Evolutionary conservation across 2,797 vertebrate genomes (phyloP).

Genomic region (Enteromius mattozi): DNA sequence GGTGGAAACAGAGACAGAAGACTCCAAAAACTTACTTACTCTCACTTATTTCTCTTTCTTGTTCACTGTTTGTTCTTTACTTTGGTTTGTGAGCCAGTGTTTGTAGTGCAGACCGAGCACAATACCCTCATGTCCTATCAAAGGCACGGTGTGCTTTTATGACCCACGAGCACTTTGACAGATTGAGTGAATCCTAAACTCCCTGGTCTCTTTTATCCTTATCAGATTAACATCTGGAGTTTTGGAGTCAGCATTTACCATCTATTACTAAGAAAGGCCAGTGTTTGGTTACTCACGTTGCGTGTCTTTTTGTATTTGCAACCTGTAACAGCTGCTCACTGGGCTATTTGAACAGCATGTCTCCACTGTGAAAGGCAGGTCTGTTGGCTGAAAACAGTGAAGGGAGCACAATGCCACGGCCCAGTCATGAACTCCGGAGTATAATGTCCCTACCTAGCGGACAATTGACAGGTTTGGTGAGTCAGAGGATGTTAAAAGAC

Average conservation of each 20-base stretch:
- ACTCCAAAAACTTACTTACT: constrained; percentile 31
- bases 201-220: constrained; percentile 41
- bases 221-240: constrained; percentile 53
- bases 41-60: constrained; percentile 41
- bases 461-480: constrained; percentile 51
- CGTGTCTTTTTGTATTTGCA: constrained; percentile 14
- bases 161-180: constrained; percentile 21
- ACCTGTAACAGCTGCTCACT: constrained; percentile 39
- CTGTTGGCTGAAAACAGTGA: constrained; percentile 15
- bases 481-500: constrained; percentile 61
- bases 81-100: constrained; percentile 43
- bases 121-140: constrained; percentile 37
- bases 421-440: constrained; percentile 32
- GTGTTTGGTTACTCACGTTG: constrained; percentile 33
- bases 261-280: constrained; percentile 15
- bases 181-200: constrained; percentile 14
- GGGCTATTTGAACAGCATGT: constrained; percentile 41
- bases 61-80: constrained; percentile 27
- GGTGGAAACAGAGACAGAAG: constrained; percentile 23
- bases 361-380: constrained; percentile 47
- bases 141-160: constrained; percentile 42
- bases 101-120: constrained; percentile 25
- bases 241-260: constrained; percentile 22
- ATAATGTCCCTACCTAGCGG: constrained; percentile 29
- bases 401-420: constrained; percentile 39